These are phyloP conservation scores for Meiosimyza decipiens DNA, from an alignment of 2,888 invertebrate species.

Conservation along the genomic window DNA sequence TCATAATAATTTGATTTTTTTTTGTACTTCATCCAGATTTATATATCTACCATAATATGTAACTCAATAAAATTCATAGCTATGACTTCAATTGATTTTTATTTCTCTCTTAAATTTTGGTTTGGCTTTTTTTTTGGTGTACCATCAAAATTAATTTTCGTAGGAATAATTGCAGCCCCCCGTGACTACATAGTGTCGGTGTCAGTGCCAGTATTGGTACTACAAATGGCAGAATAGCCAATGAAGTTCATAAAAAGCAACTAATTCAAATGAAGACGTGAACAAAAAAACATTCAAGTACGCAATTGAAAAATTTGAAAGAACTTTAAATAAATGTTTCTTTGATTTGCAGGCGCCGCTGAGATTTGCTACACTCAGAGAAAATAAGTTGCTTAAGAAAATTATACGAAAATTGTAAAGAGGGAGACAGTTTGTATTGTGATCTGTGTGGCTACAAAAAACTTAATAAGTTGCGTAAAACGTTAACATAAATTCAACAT, in stretches of 20 bases:
- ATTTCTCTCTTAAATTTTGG: background rate
- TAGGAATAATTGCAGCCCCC: background rate
- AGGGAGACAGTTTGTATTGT: too few species aligned
- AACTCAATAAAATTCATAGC: slow-evolving; percentile 58
- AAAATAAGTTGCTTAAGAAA: background rate
- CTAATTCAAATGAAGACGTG: background rate
- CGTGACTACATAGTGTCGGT: background rate
- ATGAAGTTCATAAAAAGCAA: background rate
- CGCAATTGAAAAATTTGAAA: slow-evolving; percentile 20
- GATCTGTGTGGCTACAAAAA: too few species aligned
- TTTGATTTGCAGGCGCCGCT: slow-evolving; percentile 20
- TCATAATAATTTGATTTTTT: slow-evolving; percentile 8
- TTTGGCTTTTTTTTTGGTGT: background rate
- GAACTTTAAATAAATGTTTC: slow-evolving; percentile 5
- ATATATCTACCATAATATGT: slow-evolving; percentile 53
- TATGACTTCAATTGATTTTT: slow-evolving; percentile 47
- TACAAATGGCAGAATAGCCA: background rate
- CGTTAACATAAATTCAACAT: too few species aligned
- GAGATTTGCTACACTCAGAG: background rate
- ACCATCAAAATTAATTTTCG: slow-evolving; percentile 3
- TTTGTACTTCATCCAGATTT: slow-evolving; percentile 42
- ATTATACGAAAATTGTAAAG: too few species aligned
- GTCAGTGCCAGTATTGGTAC: background rate
- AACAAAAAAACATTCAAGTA: slow-evolving; percentile 25
- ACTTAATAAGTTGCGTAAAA: too few species aligned